These are phyloP conservation scores for Mylabris phalerata DNA, from an alignment of 1,140 invertebrate genomes.

Conservation along the genomic window DNA sequence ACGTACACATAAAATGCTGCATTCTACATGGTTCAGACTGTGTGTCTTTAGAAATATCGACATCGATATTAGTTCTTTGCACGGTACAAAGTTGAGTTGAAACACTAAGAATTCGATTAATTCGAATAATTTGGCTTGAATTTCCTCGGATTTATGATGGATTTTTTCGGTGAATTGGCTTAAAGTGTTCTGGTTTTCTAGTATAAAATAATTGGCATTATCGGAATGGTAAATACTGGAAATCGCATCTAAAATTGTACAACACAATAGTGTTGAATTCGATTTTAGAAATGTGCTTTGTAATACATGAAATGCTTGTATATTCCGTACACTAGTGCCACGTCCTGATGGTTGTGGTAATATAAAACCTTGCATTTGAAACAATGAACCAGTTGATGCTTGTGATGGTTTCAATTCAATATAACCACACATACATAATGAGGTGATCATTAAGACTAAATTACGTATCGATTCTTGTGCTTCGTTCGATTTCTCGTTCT, in stretches of 20 bases:
- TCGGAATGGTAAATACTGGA: constrained; percentile 96
- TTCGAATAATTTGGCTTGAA: constrained; percentile 95
- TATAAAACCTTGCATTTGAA: constrained; percentile 88
- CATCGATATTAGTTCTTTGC: constrained; percentile 95
- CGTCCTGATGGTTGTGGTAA: constrained; percentile 83
- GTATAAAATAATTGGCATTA: constrained; percentile 97
- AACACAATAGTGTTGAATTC: constrained; percentile 74
- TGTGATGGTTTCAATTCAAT: constrained; percentile 78
- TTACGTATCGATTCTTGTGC: constrained; percentile 86
- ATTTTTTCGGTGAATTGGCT: constrained; percentile 96
- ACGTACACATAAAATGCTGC: constrained; percentile 83
- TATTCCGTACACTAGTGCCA: constrained; percentile 84
- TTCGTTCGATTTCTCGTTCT: constrained; percentile 67
- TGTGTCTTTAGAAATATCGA: constrained; percentile 85
- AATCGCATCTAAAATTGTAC: constrained; percentile 90
- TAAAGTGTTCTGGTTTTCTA: constrained; percentile 92
- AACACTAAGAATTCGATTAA: constrained; percentile 94
- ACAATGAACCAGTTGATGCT: constrained; percentile 79
- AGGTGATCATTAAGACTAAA: constrained; percentile 86
- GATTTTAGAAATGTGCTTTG: constrained; percentile 92
- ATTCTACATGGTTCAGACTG: constrained; percentile 61
- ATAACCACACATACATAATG: constrained; percentile 88
- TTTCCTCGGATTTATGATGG: constrained; percentile 79
- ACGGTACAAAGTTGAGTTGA: constrained; percentile 96
- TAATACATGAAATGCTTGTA: constrained; percentile 91